These are phyloP conservation scores for Zele albiditarsus DNA, from an alignment of 2,888 invertebrate genomes.

Conservation along the genomic window DNA sequence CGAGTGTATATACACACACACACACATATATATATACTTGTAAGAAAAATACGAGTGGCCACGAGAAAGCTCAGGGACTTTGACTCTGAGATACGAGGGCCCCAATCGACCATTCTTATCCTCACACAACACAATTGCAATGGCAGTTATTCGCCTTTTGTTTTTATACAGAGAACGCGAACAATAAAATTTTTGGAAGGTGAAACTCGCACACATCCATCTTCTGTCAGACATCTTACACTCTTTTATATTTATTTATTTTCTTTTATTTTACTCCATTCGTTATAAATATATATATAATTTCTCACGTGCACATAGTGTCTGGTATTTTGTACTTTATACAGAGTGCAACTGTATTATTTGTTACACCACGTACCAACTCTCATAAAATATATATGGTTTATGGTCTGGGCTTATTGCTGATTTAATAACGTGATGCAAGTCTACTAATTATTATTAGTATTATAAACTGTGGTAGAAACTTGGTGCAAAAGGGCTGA, in stretches of 20 bases:
- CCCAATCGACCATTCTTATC: slow-evolving; percentile 27
- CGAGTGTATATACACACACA: not conserved
- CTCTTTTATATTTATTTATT: not conserved
- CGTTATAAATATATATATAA: not conserved
- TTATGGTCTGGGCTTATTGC: slow-evolving; percentile 28
- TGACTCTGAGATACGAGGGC: slow-evolving; percentile 10
- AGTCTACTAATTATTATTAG: slow-evolving; percentile 60
- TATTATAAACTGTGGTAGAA: slow-evolving; percentile 28
- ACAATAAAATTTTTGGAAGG: slow-evolving; percentile 3
- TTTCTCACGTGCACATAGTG: not conserved
- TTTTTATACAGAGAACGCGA: not conserved
- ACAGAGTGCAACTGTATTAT: too few relatives aligned
- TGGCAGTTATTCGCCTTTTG: not conserved
- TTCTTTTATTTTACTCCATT: too few relatives aligned
- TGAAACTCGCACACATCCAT: slow-evolving; percentile 32
- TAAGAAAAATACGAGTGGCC: not conserved
- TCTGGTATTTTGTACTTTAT: too few relatives aligned
- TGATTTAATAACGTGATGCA: slow-evolving; percentile 60
- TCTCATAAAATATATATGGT: slow-evolving; percentile 49
- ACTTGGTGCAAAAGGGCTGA: slow-evolving; percentile 45
- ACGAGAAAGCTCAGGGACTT: slow-evolving; percentile 18
- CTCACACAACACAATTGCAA: not conserved
- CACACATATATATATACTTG: not conserved
- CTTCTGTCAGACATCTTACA: slow-evolving; percentile 41
- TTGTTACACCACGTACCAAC: slow-evolving; percentile 43